Conservation (phyloP, 2,888 invertebrate genomes). For the Eupithecia exiguata region DNA sequence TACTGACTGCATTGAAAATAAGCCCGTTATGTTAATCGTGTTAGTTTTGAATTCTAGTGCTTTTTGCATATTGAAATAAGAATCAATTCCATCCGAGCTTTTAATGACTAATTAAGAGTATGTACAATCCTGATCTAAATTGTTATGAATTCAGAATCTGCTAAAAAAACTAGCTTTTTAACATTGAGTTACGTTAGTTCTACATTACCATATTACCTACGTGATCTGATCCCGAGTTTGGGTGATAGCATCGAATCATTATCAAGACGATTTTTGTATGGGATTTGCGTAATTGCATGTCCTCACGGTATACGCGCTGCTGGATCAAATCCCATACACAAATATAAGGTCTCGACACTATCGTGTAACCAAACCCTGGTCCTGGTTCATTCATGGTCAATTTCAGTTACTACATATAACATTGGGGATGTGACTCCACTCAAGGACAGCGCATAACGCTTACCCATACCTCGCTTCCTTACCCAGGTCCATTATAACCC, state of each 20-base stretch:
- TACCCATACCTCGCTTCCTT: neutral
- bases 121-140: neutral
- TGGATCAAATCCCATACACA: neutral
- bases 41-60: neutral
- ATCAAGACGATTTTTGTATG: neutral
- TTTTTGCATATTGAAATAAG: neutral
- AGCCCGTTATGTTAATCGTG: neutral
- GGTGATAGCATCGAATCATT: neutral
- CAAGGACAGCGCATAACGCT: neutral
- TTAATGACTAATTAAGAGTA: neutral
- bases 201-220: too few species aligned
- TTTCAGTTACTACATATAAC: neutral
- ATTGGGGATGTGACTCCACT: neutral
- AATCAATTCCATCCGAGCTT: neutral
- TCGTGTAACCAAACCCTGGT: neutral
- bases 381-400: neutral
- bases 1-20: neutral
- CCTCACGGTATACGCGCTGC: neutral
- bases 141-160: neutral
- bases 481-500: slow-evolving; percentile 54
- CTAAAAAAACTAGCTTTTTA: neutral
- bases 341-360: neutral
- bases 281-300: neutral
- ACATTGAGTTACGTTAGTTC: too few species aligned
- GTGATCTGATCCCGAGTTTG: neutral